Evolutionary conservation across 2,888 invertebrate genomes (phyloP).

Genomic region (Beris morrisii): DNA sequence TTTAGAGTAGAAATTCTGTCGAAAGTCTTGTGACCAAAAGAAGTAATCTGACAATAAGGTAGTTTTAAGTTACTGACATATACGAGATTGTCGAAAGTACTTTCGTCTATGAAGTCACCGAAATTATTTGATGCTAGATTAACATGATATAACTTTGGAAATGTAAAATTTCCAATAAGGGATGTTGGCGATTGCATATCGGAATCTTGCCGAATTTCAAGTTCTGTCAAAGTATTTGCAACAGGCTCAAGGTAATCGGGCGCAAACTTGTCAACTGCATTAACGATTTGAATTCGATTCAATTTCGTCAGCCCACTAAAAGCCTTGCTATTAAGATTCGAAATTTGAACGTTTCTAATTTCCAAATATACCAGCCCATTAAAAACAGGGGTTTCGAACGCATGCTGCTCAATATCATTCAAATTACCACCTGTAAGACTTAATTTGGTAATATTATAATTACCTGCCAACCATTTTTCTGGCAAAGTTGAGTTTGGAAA

Average conservation of each 20-base stretch:
- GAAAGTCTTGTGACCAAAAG: neutral
- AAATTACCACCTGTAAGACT: neutral
- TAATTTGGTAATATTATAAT: neutral
- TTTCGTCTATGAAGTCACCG: neutral
- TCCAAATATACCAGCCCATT: neutral
- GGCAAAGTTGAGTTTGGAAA: neutral
- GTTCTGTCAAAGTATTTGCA: too few species aligned
- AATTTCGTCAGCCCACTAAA: neutral
- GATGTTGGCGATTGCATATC: too few species aligned
- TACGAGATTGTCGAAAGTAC: neutral
- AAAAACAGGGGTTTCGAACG: neutral
- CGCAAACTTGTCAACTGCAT: too few species aligned
- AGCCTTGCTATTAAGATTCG: neutral
- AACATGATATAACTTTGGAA: neutral
- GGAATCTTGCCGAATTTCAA: too few species aligned
- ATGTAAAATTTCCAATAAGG: neutral
- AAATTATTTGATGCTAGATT: conserved; percentile 6
- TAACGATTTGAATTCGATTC: neutral
- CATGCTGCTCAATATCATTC: neutral
- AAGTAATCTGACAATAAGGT: neutral
- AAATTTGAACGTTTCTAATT: neutral
- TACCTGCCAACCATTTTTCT: neutral
- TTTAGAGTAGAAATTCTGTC: neutral
- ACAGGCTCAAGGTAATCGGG: too few species aligned
- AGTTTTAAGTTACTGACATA: neutral